phyloP scores from a whole-genome alignment of 2,888 invertebrate genomes.

The Oegoconia quadripuncta region DNA sequence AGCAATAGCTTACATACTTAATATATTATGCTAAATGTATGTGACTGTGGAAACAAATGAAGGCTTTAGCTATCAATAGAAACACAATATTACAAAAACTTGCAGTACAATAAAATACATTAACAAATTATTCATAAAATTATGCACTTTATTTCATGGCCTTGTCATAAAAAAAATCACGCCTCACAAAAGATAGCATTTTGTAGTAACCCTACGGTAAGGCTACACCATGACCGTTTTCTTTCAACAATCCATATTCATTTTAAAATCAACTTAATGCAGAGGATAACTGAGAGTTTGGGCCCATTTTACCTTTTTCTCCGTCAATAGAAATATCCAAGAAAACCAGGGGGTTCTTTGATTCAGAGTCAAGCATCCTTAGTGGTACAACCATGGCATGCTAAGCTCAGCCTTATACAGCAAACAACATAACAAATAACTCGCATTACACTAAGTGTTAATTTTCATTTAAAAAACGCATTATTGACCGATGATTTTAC shows the following conservation, averaged over 20 bases:
- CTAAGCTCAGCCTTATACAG: slow-evolving; percentile 11
- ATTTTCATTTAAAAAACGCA: too few species aligned
- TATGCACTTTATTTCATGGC: slow-evolving; percentile 1
- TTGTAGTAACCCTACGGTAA: too few species aligned
- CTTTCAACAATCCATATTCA: too few species aligned
- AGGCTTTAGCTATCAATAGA: neutral
- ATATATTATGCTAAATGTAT: slow-evolving; percentile 1
- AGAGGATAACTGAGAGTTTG: neutral
- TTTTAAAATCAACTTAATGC: neutral
- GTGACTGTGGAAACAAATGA: too few species aligned
- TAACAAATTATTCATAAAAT: slow-evolving; percentile 20
- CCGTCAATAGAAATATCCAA: slow-evolving; percentile 84
- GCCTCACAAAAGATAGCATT: too few species aligned
- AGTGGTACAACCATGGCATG: slow-evolving; percentile 30
- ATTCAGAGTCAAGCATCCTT: slow-evolving; percentile 32
- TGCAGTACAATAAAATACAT: slow-evolving; percentile 1
- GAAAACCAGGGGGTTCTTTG: slow-evolving; percentile 83
- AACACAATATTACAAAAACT: too few species aligned
- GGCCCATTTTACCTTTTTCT: slow-evolving; percentile 78
- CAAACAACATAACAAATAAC: slow-evolving; percentile 3
- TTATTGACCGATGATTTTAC: too few species aligned
- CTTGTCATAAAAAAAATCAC: too few species aligned
- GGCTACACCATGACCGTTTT: too few species aligned
- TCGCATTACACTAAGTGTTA: too few species aligned
- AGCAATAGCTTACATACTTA: too few species aligned